These are phyloP conservation scores for Philotrypesis tridentata DNA, from an alignment of 1,140 invertebrate species.

Conservation along the genomic window DNA sequence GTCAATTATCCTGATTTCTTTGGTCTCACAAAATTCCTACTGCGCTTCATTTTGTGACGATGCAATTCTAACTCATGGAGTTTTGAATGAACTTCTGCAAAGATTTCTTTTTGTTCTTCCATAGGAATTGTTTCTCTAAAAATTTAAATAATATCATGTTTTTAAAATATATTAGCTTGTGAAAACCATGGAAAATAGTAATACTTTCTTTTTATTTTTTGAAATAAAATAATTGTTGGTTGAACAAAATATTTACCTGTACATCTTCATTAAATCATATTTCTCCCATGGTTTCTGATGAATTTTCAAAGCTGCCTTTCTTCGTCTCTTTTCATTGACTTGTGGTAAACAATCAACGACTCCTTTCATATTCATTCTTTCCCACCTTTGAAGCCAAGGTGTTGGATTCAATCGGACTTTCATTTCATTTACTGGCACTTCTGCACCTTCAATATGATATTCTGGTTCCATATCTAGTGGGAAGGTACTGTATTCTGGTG, in stretches of 20 bases:
- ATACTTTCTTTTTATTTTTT: neutral
- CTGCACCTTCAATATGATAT: conserved; percentile 81
- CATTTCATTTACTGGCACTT: conserved; percentile 90
- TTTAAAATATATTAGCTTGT: neutral
- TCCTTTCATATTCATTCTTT: conserved; percentile 86
- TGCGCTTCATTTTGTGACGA: conserved; percentile 80
- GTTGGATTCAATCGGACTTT: conserved; percentile 88
- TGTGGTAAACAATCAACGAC: conserved; percentile 78
- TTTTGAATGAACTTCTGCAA: conserved; percentile 84
- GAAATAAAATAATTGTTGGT: conserved; percentile 30
- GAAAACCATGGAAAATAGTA: neutral
- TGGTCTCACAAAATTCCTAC: conserved; percentile 79
- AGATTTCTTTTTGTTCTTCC: conserved; percentile 90
- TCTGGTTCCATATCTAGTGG: conserved; percentile 94
- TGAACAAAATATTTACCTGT: conserved; percentile 77
- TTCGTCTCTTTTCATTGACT: conserved; percentile 76
- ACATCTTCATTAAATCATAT: conserved; percentile 95
- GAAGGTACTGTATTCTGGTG: conserved; percentile 94
- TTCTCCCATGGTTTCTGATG: conserved; percentile 86
- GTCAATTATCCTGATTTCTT: conserved; percentile 75
- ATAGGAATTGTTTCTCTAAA: conserved; percentile 85
- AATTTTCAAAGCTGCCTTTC: conserved; percentile 73
- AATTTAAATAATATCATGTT: conserved; percentile 53
- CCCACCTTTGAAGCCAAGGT: conserved; percentile 92
- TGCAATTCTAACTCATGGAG: conserved; percentile 80